These are phyloP conservation scores for Cephus pygmeus DNA, from an alignment of 2,888 invertebrate species.

Conservation along the genomic window DNA sequence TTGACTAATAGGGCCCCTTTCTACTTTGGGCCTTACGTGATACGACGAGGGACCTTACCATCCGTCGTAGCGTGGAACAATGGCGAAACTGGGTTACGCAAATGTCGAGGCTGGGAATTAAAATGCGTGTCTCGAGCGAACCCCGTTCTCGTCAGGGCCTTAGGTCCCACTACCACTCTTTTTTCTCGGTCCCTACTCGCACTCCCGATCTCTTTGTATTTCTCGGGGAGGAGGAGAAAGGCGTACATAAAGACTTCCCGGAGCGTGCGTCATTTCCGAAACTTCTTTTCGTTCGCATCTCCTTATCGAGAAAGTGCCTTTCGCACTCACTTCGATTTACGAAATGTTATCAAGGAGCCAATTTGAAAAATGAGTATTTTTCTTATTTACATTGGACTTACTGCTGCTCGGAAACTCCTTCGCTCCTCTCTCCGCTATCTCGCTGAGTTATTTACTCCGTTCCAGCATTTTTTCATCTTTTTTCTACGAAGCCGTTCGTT, in stretches of 20 bases:
- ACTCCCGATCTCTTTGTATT: neutral
- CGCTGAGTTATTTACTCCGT: neutral
- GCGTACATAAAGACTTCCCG: neutral
- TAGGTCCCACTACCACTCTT: neutral
- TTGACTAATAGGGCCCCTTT: neutral
- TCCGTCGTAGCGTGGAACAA: conserved; percentile 62
- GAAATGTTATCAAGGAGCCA: neutral
- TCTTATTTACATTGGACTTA: neutral
- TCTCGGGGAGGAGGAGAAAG: neutral
- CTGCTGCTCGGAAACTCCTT: neutral
- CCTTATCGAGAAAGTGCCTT: neutral
- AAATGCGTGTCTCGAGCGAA: conserved; percentile 49
- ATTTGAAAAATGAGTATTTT: neutral
- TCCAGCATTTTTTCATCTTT: neutral
- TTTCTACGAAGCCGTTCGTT: neutral
- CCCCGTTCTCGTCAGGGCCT: neutral
- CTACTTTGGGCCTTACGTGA: neutral
- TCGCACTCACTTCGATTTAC: neutral
- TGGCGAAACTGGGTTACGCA: conserved; percentile 64
- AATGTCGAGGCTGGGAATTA: conserved; percentile 63
- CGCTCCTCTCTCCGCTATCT: conserved; percentile 4
- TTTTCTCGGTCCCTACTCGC: neutral
- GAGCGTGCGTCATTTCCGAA: neutral
- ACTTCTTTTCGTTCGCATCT: neutral
- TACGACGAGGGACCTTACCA: conserved; percentile 56